Base-by-base conservation (phyloP, 2,888 invertebrate species). In the Trachelus troglodyta region DNA sequence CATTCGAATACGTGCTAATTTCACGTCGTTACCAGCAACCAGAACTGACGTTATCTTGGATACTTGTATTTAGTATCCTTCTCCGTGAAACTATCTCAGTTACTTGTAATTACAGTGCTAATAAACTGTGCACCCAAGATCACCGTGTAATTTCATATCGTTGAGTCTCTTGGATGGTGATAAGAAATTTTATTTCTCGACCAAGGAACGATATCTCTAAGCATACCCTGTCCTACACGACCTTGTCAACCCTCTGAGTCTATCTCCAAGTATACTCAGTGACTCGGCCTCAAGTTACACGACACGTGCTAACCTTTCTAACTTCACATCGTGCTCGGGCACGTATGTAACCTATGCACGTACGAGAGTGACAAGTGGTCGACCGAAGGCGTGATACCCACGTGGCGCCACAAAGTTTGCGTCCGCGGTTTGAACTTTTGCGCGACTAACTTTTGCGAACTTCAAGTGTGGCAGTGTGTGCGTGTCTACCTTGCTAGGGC, bases 361-460 rank as follows among this genome's bases (percentile, higher is more conserved):
- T 34, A 71, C 76, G 82, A 77, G 81, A 79, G 79, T 81, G 81
- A 80, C 83, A 84, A 83, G 83, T 83, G 79, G 84, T 83, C 79
- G 76, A 69, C 56, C 71, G 71, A 71, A 31, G 71, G 74, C 73
- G 81, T 80, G 81, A 76, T 69, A 76, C 81, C 79, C 82, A 81
- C 82, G 82, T 83, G 82, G 81, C 81, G 81, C 80, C 81, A 80
- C 77, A 79, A 75, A 69, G 79, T 78, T 31, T 71, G 31, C 71
- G 12, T 15, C 71, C 33, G 33, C 71, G 71, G 31, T 12, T 31
- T 34, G 34, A 71, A 71, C 71, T 71, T 71, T 69, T 30, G 30
- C 69, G 69, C 69, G 69, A 40, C 40, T 40, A 69, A 69, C 69
- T 69, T 69, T 31, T 71, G 1, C 71, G 31, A 31, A 71, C 71